Base-by-base conservation (phyloP, 2,797 vertebrate genomes). In the Hylomyscus alleni region DNA sequence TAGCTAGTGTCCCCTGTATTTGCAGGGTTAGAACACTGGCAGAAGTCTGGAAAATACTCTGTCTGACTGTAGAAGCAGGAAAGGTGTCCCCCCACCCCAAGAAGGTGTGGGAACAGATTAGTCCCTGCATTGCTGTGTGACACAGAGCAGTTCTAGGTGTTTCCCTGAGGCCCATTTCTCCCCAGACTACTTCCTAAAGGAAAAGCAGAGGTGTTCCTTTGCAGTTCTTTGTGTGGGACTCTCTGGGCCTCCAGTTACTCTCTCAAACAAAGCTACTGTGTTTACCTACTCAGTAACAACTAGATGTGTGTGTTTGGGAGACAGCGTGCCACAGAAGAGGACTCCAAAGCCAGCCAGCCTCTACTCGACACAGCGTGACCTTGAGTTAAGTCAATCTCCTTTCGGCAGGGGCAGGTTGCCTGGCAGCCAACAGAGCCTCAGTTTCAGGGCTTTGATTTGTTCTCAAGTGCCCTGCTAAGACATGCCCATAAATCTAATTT, bases 1-100 rank as follows among this genome's bases (percentile, higher is more conserved):
- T 22, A 26, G 7, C 93, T 94, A 93, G 82, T 47, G 44, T 87
- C 29, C 29, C 65, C 44, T 82, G 91, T 62, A 65, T 40, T 62
- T 67, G 12, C 40, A 75, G 34, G 6, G 83, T 97, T 93, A 54
- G 80, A 82, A 54, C 0, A 7, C 37, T 50, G 40, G 40, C 44
- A 81, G 78, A 92, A 60, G 83, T 78, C 67, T 52, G 54, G 77
- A 52, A 73, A 83, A 13, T 0, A 91, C 37, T 29, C 75, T 67
- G 54, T 60, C 22, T 2, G 0, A 14, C 24, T 6, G 31, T 34
- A 52, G 22, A 69, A 24, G 8, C 14, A 22, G 31, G 20, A n/a
- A 69, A 81, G 0, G 34, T 37, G 7, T 3, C 34, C 17, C 65
- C n/a, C 19, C 3, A n/a, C n/a, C 19, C 69, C 0, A 10, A 75